phyloP scores from a whole-genome alignment of 2,113 vertebrate genomes.

The Odontophorus gujanensis region DNA sequence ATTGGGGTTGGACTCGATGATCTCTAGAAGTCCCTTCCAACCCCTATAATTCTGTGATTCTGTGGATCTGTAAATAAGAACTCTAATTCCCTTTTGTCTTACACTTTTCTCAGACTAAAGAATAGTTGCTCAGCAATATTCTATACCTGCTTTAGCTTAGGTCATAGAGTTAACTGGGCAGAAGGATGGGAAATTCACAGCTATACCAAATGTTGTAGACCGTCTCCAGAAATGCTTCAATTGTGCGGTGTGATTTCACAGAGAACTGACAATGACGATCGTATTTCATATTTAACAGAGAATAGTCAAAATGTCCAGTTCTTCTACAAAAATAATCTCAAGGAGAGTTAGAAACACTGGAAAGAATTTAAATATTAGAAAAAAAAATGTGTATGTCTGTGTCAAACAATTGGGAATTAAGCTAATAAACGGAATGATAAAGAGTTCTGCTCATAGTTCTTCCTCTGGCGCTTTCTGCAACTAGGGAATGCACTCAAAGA shows the following conservation, averaged over 20 bases:
- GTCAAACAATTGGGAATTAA: background rate
- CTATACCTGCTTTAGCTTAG: background rate
- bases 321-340: background rate
- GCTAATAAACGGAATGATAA: background rate
- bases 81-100: background rate
- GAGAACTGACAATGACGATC: background rate
- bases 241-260: background rate
- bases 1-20: too few relatives aligned
- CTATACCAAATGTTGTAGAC: background rate
- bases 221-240: background rate
- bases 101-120: background rate
- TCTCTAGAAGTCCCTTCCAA: too few relatives aligned
- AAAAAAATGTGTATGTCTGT: background rate
- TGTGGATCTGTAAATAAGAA: background rate
- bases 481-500: background rate
- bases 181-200: background rate
- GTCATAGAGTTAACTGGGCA: rapidly evolving
- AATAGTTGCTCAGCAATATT: background rate
- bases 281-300: background rate
- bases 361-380: background rate
- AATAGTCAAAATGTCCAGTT: background rate
- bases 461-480: background rate
- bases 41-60: too few relatives aligned
- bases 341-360: background rate
- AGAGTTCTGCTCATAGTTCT: background rate